Base-by-base conservation (phyloP, 92 coral and sea anemone genomes). In the Metridium senile region DNA sequence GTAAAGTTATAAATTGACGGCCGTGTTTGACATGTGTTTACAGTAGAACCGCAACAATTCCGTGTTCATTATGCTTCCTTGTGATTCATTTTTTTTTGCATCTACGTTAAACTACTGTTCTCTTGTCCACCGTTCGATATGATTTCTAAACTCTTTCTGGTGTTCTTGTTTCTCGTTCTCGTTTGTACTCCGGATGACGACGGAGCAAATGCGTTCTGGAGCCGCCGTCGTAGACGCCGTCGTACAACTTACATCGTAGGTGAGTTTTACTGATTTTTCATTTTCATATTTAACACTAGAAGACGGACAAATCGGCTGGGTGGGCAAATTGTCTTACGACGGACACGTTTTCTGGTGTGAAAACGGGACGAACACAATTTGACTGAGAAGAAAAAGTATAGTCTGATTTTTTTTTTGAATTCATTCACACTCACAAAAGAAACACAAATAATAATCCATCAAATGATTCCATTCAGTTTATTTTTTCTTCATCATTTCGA, bases 191-290 rank as follows among this genome's bases (percentile, higher is more conserved):
- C 75, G 19, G 61, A 47, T 1, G 21, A 9, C 7, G 26, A 49
- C 18, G 46, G 61, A 9, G 54, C 56, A 8, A 19, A 26, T 19
- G 75, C 58, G 33, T 26, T 52, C 27, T 46, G 75, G 63, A 23
- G 61, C 30, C 56, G 75, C 18, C 32, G 75, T 26, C 39, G 74
- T 0, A 25, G 74, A 43, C 58, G 75, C 13, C 75, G 75, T 45
- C 61, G 75, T 22, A 16, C 35, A 7, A 26, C 19, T 7, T 61
- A 23, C 13, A 26, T 61, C 29, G 33, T 27, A 10, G 66, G 66
- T 61, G 19, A 61, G 66, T 54, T 32, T 68, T 25, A 33, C 22
- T 20, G 18, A 11, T 70, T 43, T 23, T 43, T 46, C 22, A 46
- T 22, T 27, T 61, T 1, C 66, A 23, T 61, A 22, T n/a, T n/a